Conservation (phyloP, 2,888 invertebrate species). For the Catocala fraxini region DNA sequence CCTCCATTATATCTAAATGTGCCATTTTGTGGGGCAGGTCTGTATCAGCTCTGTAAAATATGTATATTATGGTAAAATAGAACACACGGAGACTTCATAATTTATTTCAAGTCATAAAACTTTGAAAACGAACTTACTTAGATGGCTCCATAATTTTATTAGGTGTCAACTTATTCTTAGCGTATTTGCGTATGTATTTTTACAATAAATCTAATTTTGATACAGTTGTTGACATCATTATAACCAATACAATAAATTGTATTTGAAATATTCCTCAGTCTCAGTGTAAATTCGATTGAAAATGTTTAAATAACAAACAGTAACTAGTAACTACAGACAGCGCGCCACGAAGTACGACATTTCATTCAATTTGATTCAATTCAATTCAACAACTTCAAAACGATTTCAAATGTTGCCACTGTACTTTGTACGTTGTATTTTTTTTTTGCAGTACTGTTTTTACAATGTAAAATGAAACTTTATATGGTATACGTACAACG, state of each 20-base stretch:
- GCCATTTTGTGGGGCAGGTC: conserved; percentile 83
- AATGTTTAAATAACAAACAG: not conserved
- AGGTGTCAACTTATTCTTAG: conserved; percentile 15
- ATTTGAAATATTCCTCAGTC: conserved; percentile 3
- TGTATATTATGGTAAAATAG: not conserved
- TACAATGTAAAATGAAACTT: no score
- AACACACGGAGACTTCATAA: conserved; percentile 1
- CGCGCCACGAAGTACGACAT: not conserved
- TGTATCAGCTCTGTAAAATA: conserved; percentile 67
- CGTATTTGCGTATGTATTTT: conserved; percentile 14
- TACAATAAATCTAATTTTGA: not conserved
- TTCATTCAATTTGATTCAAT: no score
- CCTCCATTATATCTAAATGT: conserved; percentile 81
- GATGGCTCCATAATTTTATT: conserved; percentile 59
- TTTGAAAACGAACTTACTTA: conserved; percentile 53
- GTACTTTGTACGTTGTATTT: no score
- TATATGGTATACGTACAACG: no score
- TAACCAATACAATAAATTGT: not conserved
- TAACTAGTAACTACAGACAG: conserved; percentile 4
- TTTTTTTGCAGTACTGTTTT: no score
- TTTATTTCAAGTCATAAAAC: not conserved
- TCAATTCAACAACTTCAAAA: no score
- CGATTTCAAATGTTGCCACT: no score
- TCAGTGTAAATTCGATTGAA: conserved; percentile 9
- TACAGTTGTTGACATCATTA: not conserved